Conservation (phyloP, 1,140 invertebrate genomes). For the Alviniconcha marisindica region DNA sequence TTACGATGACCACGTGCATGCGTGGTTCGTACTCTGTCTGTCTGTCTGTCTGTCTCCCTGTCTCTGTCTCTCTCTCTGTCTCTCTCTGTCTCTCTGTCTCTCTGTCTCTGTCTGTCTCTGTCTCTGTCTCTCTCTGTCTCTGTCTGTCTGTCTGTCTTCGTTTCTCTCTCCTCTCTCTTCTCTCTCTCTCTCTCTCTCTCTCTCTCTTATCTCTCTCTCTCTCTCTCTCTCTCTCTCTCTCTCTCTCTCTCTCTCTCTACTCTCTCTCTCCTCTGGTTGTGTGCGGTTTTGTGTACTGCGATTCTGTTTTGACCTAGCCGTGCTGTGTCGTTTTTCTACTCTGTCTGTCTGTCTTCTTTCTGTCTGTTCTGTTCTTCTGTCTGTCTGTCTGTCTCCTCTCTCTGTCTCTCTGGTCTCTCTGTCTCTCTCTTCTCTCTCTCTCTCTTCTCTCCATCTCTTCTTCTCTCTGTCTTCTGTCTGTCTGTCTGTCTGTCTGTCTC, state of each 20-base stretch:
- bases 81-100: background rate
- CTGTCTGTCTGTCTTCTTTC: too few relatives aligned
- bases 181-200: slow-evolving; percentile 29
- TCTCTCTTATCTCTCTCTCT: too few relatives aligned
- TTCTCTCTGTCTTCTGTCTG: too few relatives aligned
- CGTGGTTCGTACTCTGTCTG: background rate
- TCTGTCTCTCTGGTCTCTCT: too few relatives aligned
- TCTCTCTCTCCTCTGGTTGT: background rate
- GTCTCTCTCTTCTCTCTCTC: too few relatives aligned
- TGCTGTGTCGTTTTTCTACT: too few relatives aligned
- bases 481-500: too few relatives aligned
- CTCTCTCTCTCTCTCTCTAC: background rate
- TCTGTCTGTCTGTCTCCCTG: background rate
- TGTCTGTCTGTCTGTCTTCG: background rate
- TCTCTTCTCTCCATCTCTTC: too few relatives aligned
- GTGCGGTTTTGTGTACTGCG: background rate
- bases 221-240: slow-evolving; percentile 7
- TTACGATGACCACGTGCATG: too few relatives aligned
- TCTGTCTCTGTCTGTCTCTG: background rate
- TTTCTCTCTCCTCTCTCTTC: background rate
- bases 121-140: background rate
- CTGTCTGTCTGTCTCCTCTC: too few relatives aligned
- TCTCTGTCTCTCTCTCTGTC: background rate
- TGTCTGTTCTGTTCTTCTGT: too few relatives aligned
- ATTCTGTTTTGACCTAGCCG: too few relatives aligned